Evolutionary conservation across 2,797 vertebrate genomes (phyloP), one percentile per base, ranked within the genome.

Genomic region (Acanthiza pusilla): DNA sequence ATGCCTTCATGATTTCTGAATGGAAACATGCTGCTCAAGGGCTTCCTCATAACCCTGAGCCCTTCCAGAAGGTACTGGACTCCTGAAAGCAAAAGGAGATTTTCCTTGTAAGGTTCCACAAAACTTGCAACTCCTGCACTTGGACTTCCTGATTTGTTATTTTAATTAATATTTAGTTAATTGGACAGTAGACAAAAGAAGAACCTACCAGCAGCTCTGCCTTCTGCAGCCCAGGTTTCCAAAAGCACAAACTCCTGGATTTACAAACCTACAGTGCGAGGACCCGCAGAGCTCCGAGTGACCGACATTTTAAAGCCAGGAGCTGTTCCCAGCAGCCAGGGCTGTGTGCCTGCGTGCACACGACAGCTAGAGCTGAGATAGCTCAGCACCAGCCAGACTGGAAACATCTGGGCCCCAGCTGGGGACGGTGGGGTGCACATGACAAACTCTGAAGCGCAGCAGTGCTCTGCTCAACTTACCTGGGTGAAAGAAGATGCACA

Each of bases 401-500:
- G 38, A 18, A 60, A 17, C 13, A 1, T 3, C 2, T 4, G 11
- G 32, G 2, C 16, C 26, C 18, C 45, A 9, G 36, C 3, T 2
- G 23, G 45, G 38, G 23, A 19, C 0, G 0, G 66, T 42, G 20
- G 43, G 54, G 9, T 7, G 3, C 34, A 22, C 68, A 4, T 13
- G 3, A 2, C 60, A 29, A 20, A 10, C 30, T 23, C 47, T 16
- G 6, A 7, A 7, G 65, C 1, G 20, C 60, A 55, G 60, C 84
- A 65, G 45, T 5, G 21, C 65, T 38, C 40, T 6, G 21, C 65
- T 38, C 1, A 1, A 0, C 58, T n/a, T 13, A 13, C 34, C 85
- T 5, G 5, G 3, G 6, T 8, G 40, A 11, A 21, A 8, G 1
- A 2, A 5, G 26, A 4, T 2, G 30, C 3, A 5, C 6, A 0